Conservation (phyloP, 2,888 invertebrate genomes). For the Netelia fuscicornis region DNA sequence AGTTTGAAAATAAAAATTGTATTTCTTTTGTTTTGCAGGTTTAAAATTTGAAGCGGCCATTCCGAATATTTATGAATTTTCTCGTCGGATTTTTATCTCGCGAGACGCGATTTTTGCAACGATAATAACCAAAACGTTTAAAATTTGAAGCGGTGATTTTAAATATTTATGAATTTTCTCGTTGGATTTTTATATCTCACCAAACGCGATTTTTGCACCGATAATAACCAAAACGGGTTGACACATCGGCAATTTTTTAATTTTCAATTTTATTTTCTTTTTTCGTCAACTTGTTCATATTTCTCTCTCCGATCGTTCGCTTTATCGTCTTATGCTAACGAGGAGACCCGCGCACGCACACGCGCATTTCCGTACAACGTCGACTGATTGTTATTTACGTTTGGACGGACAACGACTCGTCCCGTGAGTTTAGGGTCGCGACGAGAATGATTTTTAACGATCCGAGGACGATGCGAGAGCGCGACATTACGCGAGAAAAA, state of each 20-base stretch:
- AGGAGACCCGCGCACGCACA: slow-evolving; percentile 53
- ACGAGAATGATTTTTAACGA: slow-evolving; percentile 60
- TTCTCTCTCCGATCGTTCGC: slow-evolving; percentile 34
- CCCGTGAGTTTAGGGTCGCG: slow-evolving; percentile 59
- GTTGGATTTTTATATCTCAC: slow-evolving; percentile 17
- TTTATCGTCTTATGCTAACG: slow-evolving; percentile 68
- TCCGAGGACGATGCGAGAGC: slow-evolving; percentile 64
- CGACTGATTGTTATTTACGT: slow-evolving; percentile 73
- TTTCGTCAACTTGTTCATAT: slow-evolving; percentile 26
- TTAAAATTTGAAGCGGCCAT: neutral
- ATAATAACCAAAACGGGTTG: slow-evolving; percentile 21
- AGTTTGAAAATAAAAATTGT: neutral
- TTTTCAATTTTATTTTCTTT: slow-evolving; percentile 20
- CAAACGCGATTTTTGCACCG: slow-evolving; percentile 12
- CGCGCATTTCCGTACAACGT: slow-evolving; percentile 23
- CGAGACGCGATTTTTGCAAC: neutral
- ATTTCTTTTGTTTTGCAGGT: too few relatives aligned
- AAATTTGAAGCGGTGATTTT: neutral
- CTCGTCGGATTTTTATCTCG: slow-evolving; percentile 5
- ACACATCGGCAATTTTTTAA: slow-evolving; percentile 15
- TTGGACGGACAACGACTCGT: slow-evolving; percentile 51
- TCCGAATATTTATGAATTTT: slow-evolving; percentile 2
- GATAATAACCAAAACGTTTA: slow-evolving; percentile 8
- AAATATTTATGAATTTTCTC: neutral
- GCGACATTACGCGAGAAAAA: slow-evolving; percentile 58